A percentile compares a stretch with the other conserved stretches of the same genome.
phyloP scores from a whole-genome alignment of 2,797 vertebrate genomes.

The Cyclura pinguis region DNA sequence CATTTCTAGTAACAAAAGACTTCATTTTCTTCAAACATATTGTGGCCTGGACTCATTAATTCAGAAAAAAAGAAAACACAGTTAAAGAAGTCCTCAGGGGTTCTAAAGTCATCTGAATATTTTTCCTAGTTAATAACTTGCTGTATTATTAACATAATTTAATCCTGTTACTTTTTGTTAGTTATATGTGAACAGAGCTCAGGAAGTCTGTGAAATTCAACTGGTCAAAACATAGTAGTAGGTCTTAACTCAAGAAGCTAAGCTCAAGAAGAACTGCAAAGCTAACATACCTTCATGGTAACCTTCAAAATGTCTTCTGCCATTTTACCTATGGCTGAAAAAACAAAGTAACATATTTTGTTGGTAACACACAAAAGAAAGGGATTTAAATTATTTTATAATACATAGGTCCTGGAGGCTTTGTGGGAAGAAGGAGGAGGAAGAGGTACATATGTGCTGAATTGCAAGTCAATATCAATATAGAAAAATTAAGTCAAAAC shows the following conservation, averaged over 20 bases:
- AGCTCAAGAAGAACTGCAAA: background rate
- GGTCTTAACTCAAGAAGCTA: background rate
- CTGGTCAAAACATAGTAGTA: background rate
- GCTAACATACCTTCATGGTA: background rate
- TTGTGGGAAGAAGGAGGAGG: slow-evolving; percentile 46
- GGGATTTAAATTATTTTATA: slow-evolving; percentile 37
- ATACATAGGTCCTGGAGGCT: slow-evolving; percentile 11
- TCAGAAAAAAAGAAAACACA: slow-evolving; percentile 73
- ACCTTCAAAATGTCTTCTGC: slow-evolving; percentile 36
- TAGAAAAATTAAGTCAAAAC: slow-evolving; percentile 66
- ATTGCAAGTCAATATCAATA: slow-evolving; percentile 68
- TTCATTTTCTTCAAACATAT: slow-evolving; percentile 76
- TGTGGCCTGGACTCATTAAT: slow-evolving; percentile 74
- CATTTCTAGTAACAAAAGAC: slow-evolving; percentile 64
- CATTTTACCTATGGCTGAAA: slow-evolving; percentile 35
- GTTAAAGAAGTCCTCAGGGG: slow-evolving; percentile 74
- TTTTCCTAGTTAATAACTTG: slow-evolving; percentile 67
- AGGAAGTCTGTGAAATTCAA: background rate
- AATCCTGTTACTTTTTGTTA: slow-evolving; percentile 64
- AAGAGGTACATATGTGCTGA: slow-evolving; percentile 42
- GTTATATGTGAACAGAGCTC: slow-evolving; percentile 56
- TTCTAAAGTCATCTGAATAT: slow-evolving; percentile 73
- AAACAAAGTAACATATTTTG: slow-evolving; percentile 41
- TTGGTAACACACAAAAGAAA: background rate
- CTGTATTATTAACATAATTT: slow-evolving; percentile 67